These are phyloP conservation scores for Cyphomyrus plagiostoma DNA, from an alignment of 2,113 vertebrate genomes.

Conservation along the genomic window DNA sequence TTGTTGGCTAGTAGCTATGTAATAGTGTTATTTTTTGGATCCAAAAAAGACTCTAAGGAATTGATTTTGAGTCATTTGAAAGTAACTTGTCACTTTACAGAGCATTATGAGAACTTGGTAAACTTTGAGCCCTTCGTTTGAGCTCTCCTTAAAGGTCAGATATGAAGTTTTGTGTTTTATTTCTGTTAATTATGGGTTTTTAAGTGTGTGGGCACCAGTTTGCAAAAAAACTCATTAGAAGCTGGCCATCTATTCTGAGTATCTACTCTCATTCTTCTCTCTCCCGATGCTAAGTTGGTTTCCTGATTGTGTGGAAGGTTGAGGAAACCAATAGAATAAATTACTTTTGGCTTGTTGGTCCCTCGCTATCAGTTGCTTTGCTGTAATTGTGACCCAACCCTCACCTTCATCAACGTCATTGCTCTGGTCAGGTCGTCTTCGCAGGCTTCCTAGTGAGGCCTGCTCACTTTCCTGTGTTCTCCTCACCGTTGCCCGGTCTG, in stretches of 20 bases:
- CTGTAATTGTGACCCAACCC: conserved; percentile 28
- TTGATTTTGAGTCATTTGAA: not conserved
- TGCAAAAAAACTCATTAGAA: not conserved
- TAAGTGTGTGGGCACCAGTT: not conserved
- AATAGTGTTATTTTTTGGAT: not conserved
- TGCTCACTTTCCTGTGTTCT: conserved; percentile 40
- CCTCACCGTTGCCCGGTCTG: conserved; percentile 19
- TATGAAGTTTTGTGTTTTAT: not conserved
- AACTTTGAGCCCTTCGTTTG: not conserved
- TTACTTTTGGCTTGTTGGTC: not conserved
- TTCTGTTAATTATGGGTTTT: not conserved
- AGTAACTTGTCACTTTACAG: not conserved
- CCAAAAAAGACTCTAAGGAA: not conserved
- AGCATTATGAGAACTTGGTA: not conserved
- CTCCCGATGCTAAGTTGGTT: not conserved
- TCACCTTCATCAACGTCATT: conserved; percentile 63
- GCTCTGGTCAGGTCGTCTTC: conserved; percentile 35
- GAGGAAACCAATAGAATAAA: not conserved
- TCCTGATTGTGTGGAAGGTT: not conserved
- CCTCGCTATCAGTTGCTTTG: not conserved
- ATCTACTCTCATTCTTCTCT: not conserved
- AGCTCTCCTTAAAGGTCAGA: not conserved
- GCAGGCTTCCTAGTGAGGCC: conserved; percentile 14
- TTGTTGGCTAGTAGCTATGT: not conserved
- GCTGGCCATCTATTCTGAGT: not conserved